Evolutionary conservation across 2,113 vertebrate species (phyloP), one percentile per base, ranked within the genome.

Genomic region (Archilochus colubris): DNA sequence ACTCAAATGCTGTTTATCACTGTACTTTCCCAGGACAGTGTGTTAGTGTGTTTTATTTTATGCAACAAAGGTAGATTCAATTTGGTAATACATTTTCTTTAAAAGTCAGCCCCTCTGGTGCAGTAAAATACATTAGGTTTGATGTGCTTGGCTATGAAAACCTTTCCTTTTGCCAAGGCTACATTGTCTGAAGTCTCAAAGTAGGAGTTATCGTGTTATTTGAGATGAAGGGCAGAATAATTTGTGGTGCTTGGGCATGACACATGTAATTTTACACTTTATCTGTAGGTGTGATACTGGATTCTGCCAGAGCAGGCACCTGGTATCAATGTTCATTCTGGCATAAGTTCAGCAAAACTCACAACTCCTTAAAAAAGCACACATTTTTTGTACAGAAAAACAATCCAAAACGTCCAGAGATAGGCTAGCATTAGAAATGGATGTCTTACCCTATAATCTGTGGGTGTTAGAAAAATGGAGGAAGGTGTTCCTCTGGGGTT

Each of bases 161-260:
- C 19, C 84, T 96, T 97, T 91, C 69, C 57, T 97, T 97, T 97
- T 97, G 97, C 97, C 96, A 96, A 95, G 67, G 53, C 46, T 96
- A 86, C 74, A 51, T 88, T 95, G 94, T 97, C 95, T 97, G 89
- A 97, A 97, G 93, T 97, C 97, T 97, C 97, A 94, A 93, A 97
- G 93, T 95, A 92, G 96, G 94, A 97, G 97, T 98, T 97, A 97
- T 94, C 95, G 92, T 93, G 96, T 97, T 97, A 98, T 96, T 97
- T 97, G 97, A 97, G 97, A 98, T 95, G 97, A 96, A 96, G 93
- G 48, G 78, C 74, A 97, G 91, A 97, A 92, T 96, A 97, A 97
- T 97, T 97, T 97, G 96, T 91, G 92, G 94, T 91, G 92, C 92
- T 96, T 91, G 58, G 89, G 95, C 87, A 97, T 64, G 96, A 97